Evolutionary conservation across 2,113 vertebrate species (phyloP).

Genomic region (Hydropotes inermis): DNA sequence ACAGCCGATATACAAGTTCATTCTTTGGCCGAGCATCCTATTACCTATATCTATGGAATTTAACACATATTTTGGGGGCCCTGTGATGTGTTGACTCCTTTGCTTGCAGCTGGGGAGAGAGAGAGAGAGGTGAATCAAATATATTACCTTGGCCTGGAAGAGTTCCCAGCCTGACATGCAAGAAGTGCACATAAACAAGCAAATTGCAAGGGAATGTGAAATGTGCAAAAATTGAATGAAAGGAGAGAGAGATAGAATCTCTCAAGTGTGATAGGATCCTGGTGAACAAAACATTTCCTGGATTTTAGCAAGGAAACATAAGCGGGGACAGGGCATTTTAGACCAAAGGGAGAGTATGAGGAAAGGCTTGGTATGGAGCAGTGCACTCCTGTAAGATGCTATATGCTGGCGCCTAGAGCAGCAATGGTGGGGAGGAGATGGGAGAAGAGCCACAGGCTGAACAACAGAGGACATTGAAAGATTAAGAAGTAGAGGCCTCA

Average conservation of each 20-base stretch:
- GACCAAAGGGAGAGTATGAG: not conserved
- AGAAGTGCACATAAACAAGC: not conserved
- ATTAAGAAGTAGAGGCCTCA: not conserved
- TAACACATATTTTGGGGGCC: not conserved
- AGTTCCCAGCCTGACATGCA: not conserved
- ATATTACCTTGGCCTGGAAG: not conserved
- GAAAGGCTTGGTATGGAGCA: not conserved
- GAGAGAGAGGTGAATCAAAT: not conserved
- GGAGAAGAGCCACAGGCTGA: not conserved
- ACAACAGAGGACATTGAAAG: not conserved
- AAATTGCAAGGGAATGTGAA: not conserved
- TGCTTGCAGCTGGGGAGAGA: not conserved
- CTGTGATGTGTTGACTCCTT: not conserved
- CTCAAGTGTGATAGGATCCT: not conserved
- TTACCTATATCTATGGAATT: not conserved
- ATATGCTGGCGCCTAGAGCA: not conserved
- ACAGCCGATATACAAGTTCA: not conserved
- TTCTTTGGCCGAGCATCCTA: not conserved
- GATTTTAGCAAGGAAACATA: not conserved
- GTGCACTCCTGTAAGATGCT: accelerated
- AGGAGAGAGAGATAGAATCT: not conserved
- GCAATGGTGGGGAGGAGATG: not conserved
- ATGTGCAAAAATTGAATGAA: not conserved
- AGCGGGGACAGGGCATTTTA: not conserved
- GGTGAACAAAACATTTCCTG: not conserved